Evolutionary conservation across 30 jellyfish, hydroid and myxozoan species (phyloP).

Genomic region (Cassiopea xamachana): DNA sequence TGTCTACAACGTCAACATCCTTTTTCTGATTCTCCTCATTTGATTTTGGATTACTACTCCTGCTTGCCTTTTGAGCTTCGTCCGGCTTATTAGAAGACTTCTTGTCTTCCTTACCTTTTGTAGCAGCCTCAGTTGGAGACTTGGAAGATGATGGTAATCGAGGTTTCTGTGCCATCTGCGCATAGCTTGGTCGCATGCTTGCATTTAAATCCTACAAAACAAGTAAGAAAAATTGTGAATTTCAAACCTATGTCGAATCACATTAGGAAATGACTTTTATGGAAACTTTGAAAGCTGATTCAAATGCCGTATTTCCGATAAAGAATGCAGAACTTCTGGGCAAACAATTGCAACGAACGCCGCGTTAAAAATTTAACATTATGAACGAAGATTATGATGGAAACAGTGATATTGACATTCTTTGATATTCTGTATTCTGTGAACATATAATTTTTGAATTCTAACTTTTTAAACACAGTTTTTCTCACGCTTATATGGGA

Average conservation of each 20-base stretch:
- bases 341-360: too few species aligned
- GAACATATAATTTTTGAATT: too few species aligned
- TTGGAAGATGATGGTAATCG: conserved; percentile 35
- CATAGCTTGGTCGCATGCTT: conserved; percentile 83
- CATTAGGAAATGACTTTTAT: neutral
- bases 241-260: neutral
- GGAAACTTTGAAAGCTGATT: neutral
- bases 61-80: conserved; percentile 10
- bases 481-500: too few species aligned
- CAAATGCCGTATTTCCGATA: neutral
- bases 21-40: conserved; percentile 23
- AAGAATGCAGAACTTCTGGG: too few species aligned
- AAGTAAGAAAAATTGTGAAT: neutral
- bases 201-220: conserved; percentile 46
- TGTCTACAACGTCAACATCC: conserved; percentile 44
- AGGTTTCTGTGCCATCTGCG: conserved; percentile 99
- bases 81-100: conserved; percentile 22
- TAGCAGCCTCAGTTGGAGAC: conserved; percentile 44
- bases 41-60: conserved; percentile 16
- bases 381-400: too few species aligned
- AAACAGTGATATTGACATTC: too few species aligned
- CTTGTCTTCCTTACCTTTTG: conserved; percentile 57
- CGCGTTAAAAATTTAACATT: too few species aligned
- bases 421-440: too few species aligned
- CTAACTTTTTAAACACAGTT: too few species aligned